Conservation (phyloP, 2,888 invertebrate genomes). For the Catocala nupta region DNA sequence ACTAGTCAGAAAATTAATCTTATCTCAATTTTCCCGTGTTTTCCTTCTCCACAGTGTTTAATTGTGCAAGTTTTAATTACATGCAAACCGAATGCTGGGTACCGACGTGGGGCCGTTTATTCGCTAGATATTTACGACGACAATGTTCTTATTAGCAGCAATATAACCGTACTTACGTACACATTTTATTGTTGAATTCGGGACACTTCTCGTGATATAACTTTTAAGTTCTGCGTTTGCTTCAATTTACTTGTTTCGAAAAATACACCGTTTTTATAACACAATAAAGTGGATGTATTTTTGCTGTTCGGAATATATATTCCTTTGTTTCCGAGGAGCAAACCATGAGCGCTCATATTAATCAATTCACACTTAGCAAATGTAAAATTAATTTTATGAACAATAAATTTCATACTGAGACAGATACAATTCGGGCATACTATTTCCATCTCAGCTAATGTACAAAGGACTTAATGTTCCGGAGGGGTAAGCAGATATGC, state of each 20-base stretch:
- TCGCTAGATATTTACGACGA: constrained; percentile 61
- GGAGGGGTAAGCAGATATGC: no score
- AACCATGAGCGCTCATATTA: constrained; percentile 6
- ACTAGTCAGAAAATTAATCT: constrained; percentile 82
- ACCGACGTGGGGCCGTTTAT: constrained; percentile 61
- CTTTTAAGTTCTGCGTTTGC: constrained; percentile 24
- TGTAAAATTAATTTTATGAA: constrained; percentile 57
- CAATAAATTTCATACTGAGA: constrained; percentile 60
- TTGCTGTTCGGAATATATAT: background rate
- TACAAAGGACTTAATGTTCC: background rate
- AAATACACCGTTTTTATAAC: background rate
- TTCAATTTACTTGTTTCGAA: constrained; percentile 1
- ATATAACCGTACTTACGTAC: constrained; percentile 45
- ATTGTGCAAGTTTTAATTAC: constrained; percentile 83
- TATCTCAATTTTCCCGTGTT: constrained; percentile 81
- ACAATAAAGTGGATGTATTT: background rate
- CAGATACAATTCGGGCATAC: constrained; percentile 56
- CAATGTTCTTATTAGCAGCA: constrained; percentile 60
- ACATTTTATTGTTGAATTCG: constrained; percentile 38
- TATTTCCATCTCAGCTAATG: background rate
- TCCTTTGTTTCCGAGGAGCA: constrained; percentile 3
- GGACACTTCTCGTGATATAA: constrained; percentile 29
- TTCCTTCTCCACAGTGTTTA: constrained; percentile 77
- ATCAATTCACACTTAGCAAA: constrained; percentile 10
- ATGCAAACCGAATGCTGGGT: constrained; percentile 73